These are phyloP conservation scores for Microctonus hyperodae DNA, from an alignment of 2,888 invertebrate genomes.

Conservation along the genomic window DNA sequence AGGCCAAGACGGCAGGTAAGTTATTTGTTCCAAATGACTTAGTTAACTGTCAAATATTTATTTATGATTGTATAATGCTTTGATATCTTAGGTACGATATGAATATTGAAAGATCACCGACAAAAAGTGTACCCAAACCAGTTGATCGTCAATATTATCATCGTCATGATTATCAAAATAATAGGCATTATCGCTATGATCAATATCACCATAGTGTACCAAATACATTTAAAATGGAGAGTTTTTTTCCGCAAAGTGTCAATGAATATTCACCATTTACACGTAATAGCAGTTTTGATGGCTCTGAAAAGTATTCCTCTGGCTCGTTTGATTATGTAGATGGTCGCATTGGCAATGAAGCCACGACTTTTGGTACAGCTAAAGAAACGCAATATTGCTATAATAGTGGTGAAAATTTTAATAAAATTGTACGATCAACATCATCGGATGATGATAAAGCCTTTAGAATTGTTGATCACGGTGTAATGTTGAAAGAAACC, in stretches of 20 bases:
- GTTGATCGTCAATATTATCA: constrained; percentile 23
- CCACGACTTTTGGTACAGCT: constrained; percentile 35
- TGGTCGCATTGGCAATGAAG: constrained; percentile 45
- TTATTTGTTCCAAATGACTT: constrained; percentile 1
- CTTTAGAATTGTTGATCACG: constrained; percentile 44
- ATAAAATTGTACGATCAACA: constrained; percentile 44
- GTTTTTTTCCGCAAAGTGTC: constrained; percentile 57
- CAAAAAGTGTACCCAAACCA: constrained; percentile 35
- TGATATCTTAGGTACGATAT: constrained; percentile 50
- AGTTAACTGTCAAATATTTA: not conserved
- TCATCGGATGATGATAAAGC: constrained; percentile 53
- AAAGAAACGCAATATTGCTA: constrained; percentile 41
- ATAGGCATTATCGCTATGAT: constrained; percentile 8
- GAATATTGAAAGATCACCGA: constrained; percentile 50
- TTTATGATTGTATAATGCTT: constrained; percentile 1
- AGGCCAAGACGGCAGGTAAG: constrained; percentile 53
- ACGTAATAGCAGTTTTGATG: constrained; percentile 47
- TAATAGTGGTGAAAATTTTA: constrained; percentile 33
- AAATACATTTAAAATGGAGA: constrained; percentile 50
- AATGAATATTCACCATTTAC: constrained; percentile 42
- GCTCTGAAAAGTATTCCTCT: constrained; percentile 45
- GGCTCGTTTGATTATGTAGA: constrained; percentile 55
- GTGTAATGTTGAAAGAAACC: constrained; percentile 30
- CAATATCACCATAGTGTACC: constrained; percentile 38
- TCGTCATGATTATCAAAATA: constrained; percentile 19